A percentile compares a stretch with the other conserved stretches of the same genome.
phyloP scores from a whole-genome alignment of 2,888 invertebrate genomes.

The Agrypnus murinus region DNA sequence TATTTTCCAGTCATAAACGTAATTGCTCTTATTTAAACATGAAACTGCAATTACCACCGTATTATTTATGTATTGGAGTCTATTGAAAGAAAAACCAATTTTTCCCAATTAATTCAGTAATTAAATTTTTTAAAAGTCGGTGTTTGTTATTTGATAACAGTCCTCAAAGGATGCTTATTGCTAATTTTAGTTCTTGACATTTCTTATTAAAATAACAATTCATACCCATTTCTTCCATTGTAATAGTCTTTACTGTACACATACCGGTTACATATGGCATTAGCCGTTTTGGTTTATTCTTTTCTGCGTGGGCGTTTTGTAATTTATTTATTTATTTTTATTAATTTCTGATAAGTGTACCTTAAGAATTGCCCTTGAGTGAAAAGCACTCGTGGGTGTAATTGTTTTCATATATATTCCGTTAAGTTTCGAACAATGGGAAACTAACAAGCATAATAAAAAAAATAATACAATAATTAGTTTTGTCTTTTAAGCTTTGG shows the following conservation, averaged over 20 bases:
- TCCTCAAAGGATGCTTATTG: too few relatives aligned
- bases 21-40: slow-evolving; percentile 18
- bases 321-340: slow-evolving; percentile 5
- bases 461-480: slow-evolving; percentile 6
- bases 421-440: background rate
- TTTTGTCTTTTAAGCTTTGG: slow-evolving; percentile 1
- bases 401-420: slow-evolving; percentile 11
- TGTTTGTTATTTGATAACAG: too few relatives aligned
- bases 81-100: too few relatives aligned
- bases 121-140: too few relatives aligned
- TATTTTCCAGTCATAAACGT: slow-evolving; percentile 29
- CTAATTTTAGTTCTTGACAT: too few relatives aligned
- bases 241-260: too few relatives aligned
- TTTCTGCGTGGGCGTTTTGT: background rate
- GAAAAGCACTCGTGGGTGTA: background rate
- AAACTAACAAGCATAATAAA: background rate
- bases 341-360: background rate
- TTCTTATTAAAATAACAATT: too few relatives aligned
- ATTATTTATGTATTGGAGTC: background rate
- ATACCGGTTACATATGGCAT: background rate
- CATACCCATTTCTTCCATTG: too few relatives aligned
- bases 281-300: background rate
- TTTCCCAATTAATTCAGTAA: too few relatives aligned
- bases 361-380: background rate
- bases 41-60: slow-evolving; percentile 6